These are phyloP conservation scores for Atherinosoma microstoma DNA, from an alignment of 2,797 vertebrate genomes.

Conservation along the genomic window DNA sequence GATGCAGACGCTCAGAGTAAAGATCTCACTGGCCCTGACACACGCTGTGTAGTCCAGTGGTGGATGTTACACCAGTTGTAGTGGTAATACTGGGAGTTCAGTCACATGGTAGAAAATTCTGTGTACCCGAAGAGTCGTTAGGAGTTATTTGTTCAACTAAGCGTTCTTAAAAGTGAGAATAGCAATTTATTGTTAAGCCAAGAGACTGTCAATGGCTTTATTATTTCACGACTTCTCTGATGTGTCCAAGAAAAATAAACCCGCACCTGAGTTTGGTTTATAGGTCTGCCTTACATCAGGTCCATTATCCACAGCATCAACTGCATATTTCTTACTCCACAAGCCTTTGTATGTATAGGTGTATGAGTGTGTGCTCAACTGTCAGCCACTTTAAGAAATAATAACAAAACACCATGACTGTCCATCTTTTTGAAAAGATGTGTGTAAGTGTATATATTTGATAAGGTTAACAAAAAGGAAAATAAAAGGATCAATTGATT, in stretches of 20 bases:
- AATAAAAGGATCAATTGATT: too few relatives aligned
- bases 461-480: too few relatives aligned
- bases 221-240: slow-evolving; percentile 80
- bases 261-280: slow-evolving; percentile 81
- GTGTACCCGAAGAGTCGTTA: slow-evolving; percentile 61
- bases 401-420: slow-evolving; percentile 4
- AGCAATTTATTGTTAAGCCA: slow-evolving; percentile 73
- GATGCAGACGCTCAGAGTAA: slow-evolving; percentile 17
- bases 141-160: slow-evolving; percentile 82
- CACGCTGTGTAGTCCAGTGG: slow-evolving; percentile 7
- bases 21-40: slow-evolving; percentile 10
- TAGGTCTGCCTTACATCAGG: slow-evolving; percentile 77
- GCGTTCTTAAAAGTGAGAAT: slow-evolving; percentile 78
- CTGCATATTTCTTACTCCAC: slow-evolving; percentile 62
- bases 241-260: slow-evolving; percentile 83
- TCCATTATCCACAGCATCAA: slow-evolving; percentile 68
- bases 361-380: slow-evolving; percentile 9
- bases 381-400: slow-evolving; percentile 9
- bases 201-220: slow-evolving; percentile 73
- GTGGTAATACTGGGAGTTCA: slow-evolving; percentile 43
- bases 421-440: too few relatives aligned
- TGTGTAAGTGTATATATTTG: too few relatives aligned
- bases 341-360: slow-evolving; percentile 21
- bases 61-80: slow-evolving; percentile 31
- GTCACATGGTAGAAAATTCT: slow-evolving; percentile 60